Percentiles rank a stretch among this genome's conserved stretches.
Conservation (phyloP, 1,140 invertebrate species). For the Saccostrea glomerata region DNA sequence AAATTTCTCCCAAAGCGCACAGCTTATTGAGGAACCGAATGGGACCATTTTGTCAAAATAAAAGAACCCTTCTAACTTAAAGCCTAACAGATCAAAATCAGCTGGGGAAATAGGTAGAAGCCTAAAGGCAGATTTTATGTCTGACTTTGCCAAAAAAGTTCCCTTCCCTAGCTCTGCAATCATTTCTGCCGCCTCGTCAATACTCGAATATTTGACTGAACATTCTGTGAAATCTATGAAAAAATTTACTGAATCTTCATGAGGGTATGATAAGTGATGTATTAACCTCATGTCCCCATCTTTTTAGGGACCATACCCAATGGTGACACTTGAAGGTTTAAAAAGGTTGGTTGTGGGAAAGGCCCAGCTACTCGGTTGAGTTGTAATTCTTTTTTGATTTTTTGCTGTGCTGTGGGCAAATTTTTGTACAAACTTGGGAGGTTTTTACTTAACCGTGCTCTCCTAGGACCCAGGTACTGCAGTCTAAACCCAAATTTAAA, state of each 20-base stretch:
- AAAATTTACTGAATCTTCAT: not conserved
- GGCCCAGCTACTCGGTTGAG: too few relatives aligned
- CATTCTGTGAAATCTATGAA: not conserved
- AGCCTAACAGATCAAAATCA: conserved; percentile 29
- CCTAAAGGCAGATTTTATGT: too few relatives aligned
- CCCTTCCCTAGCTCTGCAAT: too few relatives aligned
- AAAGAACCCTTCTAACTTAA: not conserved
- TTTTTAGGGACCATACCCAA: conserved; percentile 7
- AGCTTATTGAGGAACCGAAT: conserved; percentile 40
- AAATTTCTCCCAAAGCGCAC: conserved; percentile 25
- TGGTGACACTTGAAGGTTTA: not conserved
- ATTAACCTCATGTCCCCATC: not conserved
- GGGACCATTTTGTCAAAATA: conserved; percentile 37
- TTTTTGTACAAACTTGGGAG: too few relatives aligned
- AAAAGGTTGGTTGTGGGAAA: too few relatives aligned
- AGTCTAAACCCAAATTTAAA: too few relatives aligned
- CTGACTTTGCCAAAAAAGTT: too few relatives aligned
- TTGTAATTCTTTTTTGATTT: too few relatives aligned
- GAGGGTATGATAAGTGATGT: not conserved
- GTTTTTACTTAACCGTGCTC: too few relatives aligned
- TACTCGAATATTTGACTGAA: not conserved
- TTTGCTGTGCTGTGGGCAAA: too few relatives aligned
- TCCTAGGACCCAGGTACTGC: too few relatives aligned
- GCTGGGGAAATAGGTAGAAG: not conserved
- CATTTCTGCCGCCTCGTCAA: too few relatives aligned